A percentile compares a stretch with the other conserved stretches of the same genome.
Evolutionary conservation across 2,797 vertebrate species (phyloP).

Genomic region (Caiman crocodilus): DNA sequence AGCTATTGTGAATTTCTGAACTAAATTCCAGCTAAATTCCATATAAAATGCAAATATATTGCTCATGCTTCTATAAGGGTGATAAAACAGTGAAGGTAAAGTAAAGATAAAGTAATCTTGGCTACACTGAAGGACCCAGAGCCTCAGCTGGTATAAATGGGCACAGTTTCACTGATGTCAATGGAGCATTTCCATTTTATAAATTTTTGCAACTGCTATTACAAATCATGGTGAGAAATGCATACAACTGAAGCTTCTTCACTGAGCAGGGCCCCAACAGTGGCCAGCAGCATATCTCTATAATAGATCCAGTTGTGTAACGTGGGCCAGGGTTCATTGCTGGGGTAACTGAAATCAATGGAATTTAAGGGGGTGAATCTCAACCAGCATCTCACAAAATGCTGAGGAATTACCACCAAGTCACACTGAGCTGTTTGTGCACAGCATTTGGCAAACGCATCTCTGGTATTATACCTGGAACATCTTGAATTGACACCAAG

Average conservation of each 20-base stretch:
- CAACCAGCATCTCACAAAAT: not conserved
- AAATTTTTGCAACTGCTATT: rapidly evolving
- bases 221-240: rapidly evolving
- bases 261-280: rapidly evolving
- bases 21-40: not conserved
- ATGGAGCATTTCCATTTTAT: not conserved
- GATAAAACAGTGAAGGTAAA: rapidly evolving
- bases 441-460: slow-evolving; percentile 72
- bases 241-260: rapidly evolving
- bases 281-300: rapidly evolving
- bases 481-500: slow-evolving; percentile 59
- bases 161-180: not conserved
- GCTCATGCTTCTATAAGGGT: rapidly evolving
- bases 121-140: not conserved
- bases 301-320: rapidly evolving
- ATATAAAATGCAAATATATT: not conserved
- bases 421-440: slow-evolving; percentile 54
- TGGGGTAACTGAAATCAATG: rapidly evolving
- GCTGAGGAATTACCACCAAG: not conserved
- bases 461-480: slow-evolving; percentile 45
- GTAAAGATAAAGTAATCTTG: rapidly evolving
- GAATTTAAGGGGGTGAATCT: not conserved
- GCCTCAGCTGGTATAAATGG: not conserved
- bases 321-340: rapidly evolving
- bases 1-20: not conserved